Evolutionary conservation across 2,113 vertebrate species (phyloP), one percentile per base, ranked within the genome.

Genomic region (Sinocyclocheilus anophthalmus): DNA sequence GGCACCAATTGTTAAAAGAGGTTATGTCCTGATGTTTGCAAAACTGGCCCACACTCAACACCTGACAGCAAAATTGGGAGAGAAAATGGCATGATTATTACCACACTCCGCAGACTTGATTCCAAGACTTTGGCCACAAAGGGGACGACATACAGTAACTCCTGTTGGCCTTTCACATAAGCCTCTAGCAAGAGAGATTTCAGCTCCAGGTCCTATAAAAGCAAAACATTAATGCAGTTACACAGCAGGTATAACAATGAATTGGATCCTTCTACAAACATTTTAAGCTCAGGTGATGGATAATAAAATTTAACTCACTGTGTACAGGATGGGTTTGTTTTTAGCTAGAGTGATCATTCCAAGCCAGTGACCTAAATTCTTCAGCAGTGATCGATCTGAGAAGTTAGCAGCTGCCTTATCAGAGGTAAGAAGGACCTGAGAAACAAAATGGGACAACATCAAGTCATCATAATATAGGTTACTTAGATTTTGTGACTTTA

Each of bases 371-470:
- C 98, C 98, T 89, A 99, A 93, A 90, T 99, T 99, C 95, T 99
- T 99, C 91, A 99, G 92, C 93, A 99, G 94, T 78, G 98, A 99
- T 86, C 98, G 97, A 93, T 99, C 98, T 75, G 98, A 99, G 91
- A 99, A 99, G 92, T 99, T 99, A 87, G 98, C 98, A 88, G 98
- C 98, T 94, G 98, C 98, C 94, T 99, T 99, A 93, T 99, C 98
- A 39, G 98, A 99, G 6, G 98, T 99, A 92, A 99, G 90, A 1
- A 99, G 95, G 82, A 99, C 98, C 98, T 99, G 88, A 63, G 53
- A 39, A 83, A 26, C 76, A 3, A 26, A 30, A 7, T 50, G 65
- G 78, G 2, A 33, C 3, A 37, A 26, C 16, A 37, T 70, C 3
- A 85, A 84, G 11, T 42, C 2, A 22, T 42, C 4, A 12, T 22